Base-by-base conservation (phyloP, 1,140 invertebrate genomes). In the Pararge aegeria region DNA sequence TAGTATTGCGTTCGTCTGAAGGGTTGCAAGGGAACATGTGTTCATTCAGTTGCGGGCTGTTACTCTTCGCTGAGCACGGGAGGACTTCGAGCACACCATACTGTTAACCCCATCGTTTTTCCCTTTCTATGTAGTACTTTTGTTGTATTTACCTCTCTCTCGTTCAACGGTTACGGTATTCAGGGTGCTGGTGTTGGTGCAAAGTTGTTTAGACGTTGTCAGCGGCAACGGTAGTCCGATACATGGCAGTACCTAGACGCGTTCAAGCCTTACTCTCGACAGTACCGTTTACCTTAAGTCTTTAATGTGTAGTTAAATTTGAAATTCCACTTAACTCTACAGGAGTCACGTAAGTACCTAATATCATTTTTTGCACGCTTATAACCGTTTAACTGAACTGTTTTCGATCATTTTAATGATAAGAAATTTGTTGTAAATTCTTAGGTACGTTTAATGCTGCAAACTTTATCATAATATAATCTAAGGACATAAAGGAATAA, bases 141-240 rank as follows among this genome's bases (percentile, higher is more conserved):
- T 42, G 21, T 5, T 48, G 51, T 72, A 75, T 80, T 61, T 73
- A 64, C 64, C 61, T 86, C 80, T 75, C 73, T 78, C 51, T 84
- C 72, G 48, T 62, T 67, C 66, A 46, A 68, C 53, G 60, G 63
- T 72, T 69, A 73, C 70, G 63, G 54, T 64, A 70, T 62, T 55
- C 67, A 66, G 73, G 72, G 75, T 78, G 67, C 65, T 75, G 69
- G 71, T 83, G 73, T 73, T 75, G 73, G 71, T 79, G 69, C 59
- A 80, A 78, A 79, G 82, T 81, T 86, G 83, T 88, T 87, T 82
- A 75, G 68, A 73, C 75, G 83, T 89, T 84, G 86, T 80, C 81
- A 81, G 48, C 48, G 70, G 86, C 86, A 89, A 89, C 86, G 75
- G 79, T 75, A 80, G 78, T 75, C 70, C 74, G 62, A 87, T 81